Percentiles rank a stretch among this genome's conserved stretches.
Evolutionary conservation across 53 echinoderm and acorn worm species (phyloP).

Genomic region (Apostichopus leukothele): DNA sequence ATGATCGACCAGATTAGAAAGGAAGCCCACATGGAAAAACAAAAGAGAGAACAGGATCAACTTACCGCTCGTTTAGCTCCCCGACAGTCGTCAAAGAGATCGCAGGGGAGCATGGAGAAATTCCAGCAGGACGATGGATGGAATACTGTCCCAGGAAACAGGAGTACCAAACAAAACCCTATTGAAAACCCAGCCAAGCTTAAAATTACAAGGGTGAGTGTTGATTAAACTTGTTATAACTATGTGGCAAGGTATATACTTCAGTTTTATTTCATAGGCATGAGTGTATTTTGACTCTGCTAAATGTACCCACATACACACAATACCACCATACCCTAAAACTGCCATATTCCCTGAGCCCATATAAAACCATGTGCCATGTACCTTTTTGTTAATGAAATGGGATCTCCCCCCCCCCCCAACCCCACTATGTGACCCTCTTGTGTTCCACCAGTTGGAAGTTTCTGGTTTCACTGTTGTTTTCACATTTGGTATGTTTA

Average conservation of each 20-base stretch:
- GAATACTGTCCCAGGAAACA: constrained; percentile 69
- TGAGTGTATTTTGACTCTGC: too few species aligned
- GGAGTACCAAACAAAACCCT: constrained; percentile 18
- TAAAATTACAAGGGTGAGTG: constrained; percentile 70
- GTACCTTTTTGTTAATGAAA: too few species aligned
- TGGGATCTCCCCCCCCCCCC: too few species aligned
- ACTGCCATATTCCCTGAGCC: too few species aligned
- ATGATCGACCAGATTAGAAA: constrained; percentile 90
- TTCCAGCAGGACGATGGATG: constrained; percentile 80
- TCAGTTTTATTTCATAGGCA: too few species aligned
- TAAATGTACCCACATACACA: too few species aligned
- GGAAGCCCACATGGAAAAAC: constrained; percentile 72
- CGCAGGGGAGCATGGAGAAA: constrained; percentile 46
- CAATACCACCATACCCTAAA: too few species aligned
- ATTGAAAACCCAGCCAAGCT: constrained; percentile 64
- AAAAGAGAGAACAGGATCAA: constrained; percentile 63
- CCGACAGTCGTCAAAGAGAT: neutral
- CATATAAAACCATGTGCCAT: too few species aligned
- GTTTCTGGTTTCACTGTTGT: neutral
- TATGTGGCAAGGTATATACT: too few species aligned
- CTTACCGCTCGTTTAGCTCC: constrained; percentile 21
- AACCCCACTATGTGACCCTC: too few species aligned
- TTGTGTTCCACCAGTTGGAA: too few species aligned
- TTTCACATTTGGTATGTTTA: too few species aligned
- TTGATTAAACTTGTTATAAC: neutral